Conservation (phyloP, 2,797 vertebrate genomes). For the Momotus momota region DNA sequence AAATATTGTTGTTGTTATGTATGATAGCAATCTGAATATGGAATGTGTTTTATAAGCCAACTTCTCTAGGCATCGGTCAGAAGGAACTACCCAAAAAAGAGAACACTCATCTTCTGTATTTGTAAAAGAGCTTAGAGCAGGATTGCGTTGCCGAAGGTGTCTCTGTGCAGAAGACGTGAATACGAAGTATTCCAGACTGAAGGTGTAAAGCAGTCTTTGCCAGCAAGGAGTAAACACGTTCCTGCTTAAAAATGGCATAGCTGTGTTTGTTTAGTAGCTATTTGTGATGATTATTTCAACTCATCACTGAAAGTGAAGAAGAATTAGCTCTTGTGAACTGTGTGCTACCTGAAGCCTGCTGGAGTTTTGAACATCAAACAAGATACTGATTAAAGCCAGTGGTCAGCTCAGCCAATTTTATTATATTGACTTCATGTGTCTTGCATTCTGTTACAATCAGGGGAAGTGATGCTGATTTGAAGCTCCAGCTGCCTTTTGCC, state of each 20-base stretch:
- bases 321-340: not conserved
- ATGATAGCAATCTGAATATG: not conserved
- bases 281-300: not conserved
- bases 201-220: not conserved
- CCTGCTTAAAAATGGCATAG: not conserved
- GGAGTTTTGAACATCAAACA: not conserved
- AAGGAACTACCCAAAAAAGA: not conserved
- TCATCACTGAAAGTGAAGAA: rapidly evolving
- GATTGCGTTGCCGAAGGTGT: not conserved
- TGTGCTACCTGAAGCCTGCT: not conserved
- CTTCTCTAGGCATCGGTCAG: not conserved
- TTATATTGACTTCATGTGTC: not conserved
- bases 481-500: not conserved
- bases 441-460: not conserved
- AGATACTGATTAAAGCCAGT: not conserved
- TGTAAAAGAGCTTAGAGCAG: not conserved
- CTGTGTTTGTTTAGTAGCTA: not conserved
- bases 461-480: not conserved
- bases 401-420: not conserved
- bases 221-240: not conserved
- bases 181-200: not conserved
- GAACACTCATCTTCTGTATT: not conserved
- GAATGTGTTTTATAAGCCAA: not conserved
- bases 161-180: not conserved
- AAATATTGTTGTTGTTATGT: not conserved